Base-by-base conservation (phyloP, 2,113 vertebrate genomes). In the Antechinus flavipes region DNA sequence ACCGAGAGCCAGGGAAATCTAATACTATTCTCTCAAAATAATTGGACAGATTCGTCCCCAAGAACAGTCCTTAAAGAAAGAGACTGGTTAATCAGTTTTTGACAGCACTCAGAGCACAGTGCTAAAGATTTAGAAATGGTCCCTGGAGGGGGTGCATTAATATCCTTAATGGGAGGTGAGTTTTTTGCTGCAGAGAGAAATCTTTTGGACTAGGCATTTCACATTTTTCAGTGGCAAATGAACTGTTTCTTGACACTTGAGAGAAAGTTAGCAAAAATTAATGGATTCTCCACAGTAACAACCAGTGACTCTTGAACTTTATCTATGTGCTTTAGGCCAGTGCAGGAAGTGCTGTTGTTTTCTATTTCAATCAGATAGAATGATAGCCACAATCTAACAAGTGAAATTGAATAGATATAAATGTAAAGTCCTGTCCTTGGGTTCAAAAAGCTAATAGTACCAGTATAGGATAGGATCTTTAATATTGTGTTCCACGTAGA, bases 1-100 rank as follows among this genome's bases (percentile, higher is more conserved):
- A 90, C 52, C 0, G 26, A 95, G 93, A 91, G 24, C 58, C 84
- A 93, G 53, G 49, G 49, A 96, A 91, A 90, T 93, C 89, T 97
- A 95, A 95, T 91, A 96, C 52, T 93, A 47, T 96, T 94, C 91
- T 96, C 91, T 96, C 91, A 95, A 97, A 96, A 96, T 97, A 96
- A 96, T 96, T 97, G 94, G 94, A 50, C 50, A 89, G 50, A 95
- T 91, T 96, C 90, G 30, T 94, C 92, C 16, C 84, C 61, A 89
- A 94, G 93, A 94, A 94, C 47, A 94, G 92, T 90, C 93, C 95
- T 97, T 93, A 84, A 95, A 25, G 26, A 54, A 94, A 96, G 95
- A 94, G 49, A 46, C 93, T 95, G 49, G 91, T 58, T 96, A 95
- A 68, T 94, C 93, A 94, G 55, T 95, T n/a, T 94, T 95, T 96